Percentiles rank a stretch among this genome's conserved stretches.
These are phyloP conservation scores for Takifugu bimaculatus DNA, from an alignment of 2,113 vertebrate genomes.

Conservation along the genomic window DNA sequence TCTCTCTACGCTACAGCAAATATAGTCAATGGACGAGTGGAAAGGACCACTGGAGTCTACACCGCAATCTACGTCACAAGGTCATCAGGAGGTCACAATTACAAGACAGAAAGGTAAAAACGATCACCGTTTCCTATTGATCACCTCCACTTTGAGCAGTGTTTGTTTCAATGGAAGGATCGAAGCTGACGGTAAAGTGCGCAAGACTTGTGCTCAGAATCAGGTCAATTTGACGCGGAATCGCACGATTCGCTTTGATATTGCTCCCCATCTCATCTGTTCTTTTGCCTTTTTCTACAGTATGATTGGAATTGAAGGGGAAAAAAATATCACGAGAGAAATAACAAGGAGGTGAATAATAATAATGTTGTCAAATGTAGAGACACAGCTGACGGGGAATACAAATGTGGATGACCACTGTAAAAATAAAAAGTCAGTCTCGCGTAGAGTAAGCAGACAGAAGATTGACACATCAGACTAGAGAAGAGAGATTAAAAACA, in stretches of 20 bases:
- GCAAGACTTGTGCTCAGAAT: constrained; percentile 43
- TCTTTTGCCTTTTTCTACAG: neutral
- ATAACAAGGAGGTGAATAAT: constrained; percentile 12
- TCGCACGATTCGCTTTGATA: neutral
- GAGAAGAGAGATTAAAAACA: constrained; percentile 42
- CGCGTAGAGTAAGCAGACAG: constrained; percentile 17
- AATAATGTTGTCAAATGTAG: constrained; percentile 20
- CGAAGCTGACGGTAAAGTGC: constrained; percentile 17
- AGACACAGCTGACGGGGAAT: too few relatives aligned
- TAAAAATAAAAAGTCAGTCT: too few relatives aligned
- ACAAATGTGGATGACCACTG: too few relatives aligned
- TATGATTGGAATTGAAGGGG: neutral
- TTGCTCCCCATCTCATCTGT: neutral
- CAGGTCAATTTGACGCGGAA: constrained; percentile 18
- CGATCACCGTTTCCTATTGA: neutral
- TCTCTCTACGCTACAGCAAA: constrained; percentile 42
- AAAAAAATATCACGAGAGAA: neutral
- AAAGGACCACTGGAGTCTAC: neutral
- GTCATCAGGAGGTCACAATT: constrained; percentile 25
- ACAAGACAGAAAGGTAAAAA: neutral
- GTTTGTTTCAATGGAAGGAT: neutral
- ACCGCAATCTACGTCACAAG: constrained; percentile 13
- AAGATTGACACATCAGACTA: constrained; percentile 18
- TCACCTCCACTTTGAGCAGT: neutral
- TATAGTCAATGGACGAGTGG: constrained; percentile 39